A percentile compares a stretch with the other conserved stretches of the same genome.
Evolutionary conservation across 2,888 invertebrate genomes (phyloP).

Genomic region (Morinoia aosen): DNA sequence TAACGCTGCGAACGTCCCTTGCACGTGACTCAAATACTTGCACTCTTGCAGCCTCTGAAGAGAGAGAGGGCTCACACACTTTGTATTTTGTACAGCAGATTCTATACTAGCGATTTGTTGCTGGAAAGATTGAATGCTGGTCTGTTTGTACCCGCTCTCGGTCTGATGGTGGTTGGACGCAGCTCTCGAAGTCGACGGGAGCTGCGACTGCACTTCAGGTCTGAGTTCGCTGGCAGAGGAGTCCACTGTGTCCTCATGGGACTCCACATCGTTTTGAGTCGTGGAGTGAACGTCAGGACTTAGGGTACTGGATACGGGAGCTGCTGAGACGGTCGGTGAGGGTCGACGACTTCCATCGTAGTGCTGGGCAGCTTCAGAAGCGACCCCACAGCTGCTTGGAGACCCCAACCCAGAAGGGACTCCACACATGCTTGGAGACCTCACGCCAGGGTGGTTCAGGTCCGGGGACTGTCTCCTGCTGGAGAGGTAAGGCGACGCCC

Average conservation of each 20-base stretch:
- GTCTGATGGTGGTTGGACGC: background rate
- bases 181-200: background rate
- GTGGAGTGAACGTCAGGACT: slow-evolving; percentile 22
- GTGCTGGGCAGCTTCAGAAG: background rate
- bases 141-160: background rate
- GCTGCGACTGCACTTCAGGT: background rate
- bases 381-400: background rate
- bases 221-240: background rate
- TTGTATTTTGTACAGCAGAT: background rate
- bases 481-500: background rate
- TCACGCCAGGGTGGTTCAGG: slow-evolving; percentile 19
- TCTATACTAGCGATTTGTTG: background rate
- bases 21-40: slow-evolving; percentile 42
- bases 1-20: slow-evolving; percentile 31
- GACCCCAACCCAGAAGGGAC: background rate
- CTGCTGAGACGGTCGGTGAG: background rate
- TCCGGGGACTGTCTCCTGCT: slow-evolving; percentile 48
- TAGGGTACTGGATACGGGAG: background rate
- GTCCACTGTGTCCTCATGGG: background rate
- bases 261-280: slow-evolving; percentile 27
- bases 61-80: background rate
- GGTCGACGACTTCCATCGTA: background rate
- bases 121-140: background rate
- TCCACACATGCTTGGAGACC: background rate
- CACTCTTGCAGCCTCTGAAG: slow-evolving; percentile 4